These are phyloP conservation scores for Brachionichthys hirsutus DNA, from an alignment of 2,113 vertebrate genomes.

Conservation along the genomic window DNA sequence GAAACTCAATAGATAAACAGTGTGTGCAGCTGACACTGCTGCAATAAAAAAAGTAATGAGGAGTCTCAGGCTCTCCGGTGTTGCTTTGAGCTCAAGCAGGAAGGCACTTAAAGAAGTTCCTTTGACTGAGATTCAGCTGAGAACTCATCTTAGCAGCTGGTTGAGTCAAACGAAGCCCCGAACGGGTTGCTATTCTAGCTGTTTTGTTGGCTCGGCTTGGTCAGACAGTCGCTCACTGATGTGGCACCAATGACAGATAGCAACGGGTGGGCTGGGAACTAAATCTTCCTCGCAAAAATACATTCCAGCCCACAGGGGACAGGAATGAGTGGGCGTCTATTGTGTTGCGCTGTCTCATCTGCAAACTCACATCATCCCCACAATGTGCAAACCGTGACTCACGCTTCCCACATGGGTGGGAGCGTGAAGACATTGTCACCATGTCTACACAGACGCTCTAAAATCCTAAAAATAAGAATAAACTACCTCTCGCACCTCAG, in stretches of 20 bases:
- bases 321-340: conserved; percentile 10
- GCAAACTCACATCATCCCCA: conserved; percentile 39
- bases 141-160: conserved; percentile 31
- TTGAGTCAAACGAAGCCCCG: conserved; percentile 11
- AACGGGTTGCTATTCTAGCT: conserved; percentile 16
- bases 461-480: too few relatives aligned
- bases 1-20: not conserved
- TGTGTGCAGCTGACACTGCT: not conserved
- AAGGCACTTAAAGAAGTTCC: not conserved
- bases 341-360: conserved; percentile 23
- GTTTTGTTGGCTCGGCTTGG: conserved; percentile 18
- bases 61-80: not conserved
- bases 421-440: conserved; percentile 11
- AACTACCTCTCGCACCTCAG: not conserved
- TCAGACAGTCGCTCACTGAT: conserved; percentile 26
- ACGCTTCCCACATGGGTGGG: conserved; percentile 12
- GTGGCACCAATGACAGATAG: conserved; percentile 33
- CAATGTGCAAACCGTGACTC: conserved; percentile 30
- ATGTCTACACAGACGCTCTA: conserved; percentile 21
- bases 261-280: conserved; percentile 1
- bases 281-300: conserved; percentile 17
- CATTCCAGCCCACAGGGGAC: conserved; percentile 19
- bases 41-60: conserved; percentile 3
- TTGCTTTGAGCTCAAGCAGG: conserved; percentile 13
- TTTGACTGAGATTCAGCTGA: conserved; percentile 26